Evolutionary conservation across 2,888 invertebrate genomes (phyloP).

Genomic region (Microctonus brassicae): DNA sequence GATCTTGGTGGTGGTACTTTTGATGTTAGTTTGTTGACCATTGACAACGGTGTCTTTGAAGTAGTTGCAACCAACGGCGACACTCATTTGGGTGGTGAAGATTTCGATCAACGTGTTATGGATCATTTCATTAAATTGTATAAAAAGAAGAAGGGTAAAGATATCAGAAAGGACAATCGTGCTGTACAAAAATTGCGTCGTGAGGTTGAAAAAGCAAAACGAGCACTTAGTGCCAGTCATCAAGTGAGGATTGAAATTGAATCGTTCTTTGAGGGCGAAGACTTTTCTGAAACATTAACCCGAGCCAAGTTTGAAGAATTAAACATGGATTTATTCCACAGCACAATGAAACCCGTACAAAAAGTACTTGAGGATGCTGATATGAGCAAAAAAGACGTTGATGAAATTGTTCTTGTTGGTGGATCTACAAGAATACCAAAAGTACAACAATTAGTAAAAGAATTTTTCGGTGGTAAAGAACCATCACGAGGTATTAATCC

Average conservation of each 20-base stretch:
- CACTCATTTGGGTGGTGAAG: slow-evolving; percentile 98
- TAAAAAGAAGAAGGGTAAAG: slow-evolving; percentile 99
- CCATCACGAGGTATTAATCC: slow-evolving; percentile 98
- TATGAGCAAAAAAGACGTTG: slow-evolving; percentile 97
- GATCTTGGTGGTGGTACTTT: slow-evolving; percentile 99
- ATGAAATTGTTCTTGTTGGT: slow-evolving; percentile 98
- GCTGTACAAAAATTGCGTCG: slow-evolving; percentile 96
- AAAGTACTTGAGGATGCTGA: slow-evolving; percentile 98
- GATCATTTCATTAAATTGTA: slow-evolving; percentile 98
- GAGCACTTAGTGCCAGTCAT: slow-evolving; percentile 93
- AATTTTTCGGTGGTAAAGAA: slow-evolving; percentile 98
- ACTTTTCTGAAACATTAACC: slow-evolving; percentile 97
- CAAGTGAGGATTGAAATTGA: slow-evolving; percentile 99
- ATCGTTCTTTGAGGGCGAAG: slow-evolving; percentile 97
- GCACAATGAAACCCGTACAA: slow-evolving; percentile 79
- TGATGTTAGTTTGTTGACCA: slow-evolving; percentile 97
- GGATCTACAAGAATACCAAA: slow-evolving; percentile 99
- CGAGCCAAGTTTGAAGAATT: slow-evolving; percentile 99
- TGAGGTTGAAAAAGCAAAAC: slow-evolving; percentile 97
- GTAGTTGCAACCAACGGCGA: slow-evolving; percentile 93
- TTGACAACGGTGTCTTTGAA: slow-evolving; percentile 99
- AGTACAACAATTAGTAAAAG: slow-evolving; percentile 92
- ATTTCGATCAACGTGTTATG: slow-evolving; percentile 98
- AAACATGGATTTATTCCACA: slow-evolving; percentile 83
- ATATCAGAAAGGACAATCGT: slow-evolving; percentile 93